Evolutionary conservation across 2,888 invertebrate species (phyloP), one percentile per base, ranked within the genome.

Genomic region (Acrocyrtus sp.): DNA sequence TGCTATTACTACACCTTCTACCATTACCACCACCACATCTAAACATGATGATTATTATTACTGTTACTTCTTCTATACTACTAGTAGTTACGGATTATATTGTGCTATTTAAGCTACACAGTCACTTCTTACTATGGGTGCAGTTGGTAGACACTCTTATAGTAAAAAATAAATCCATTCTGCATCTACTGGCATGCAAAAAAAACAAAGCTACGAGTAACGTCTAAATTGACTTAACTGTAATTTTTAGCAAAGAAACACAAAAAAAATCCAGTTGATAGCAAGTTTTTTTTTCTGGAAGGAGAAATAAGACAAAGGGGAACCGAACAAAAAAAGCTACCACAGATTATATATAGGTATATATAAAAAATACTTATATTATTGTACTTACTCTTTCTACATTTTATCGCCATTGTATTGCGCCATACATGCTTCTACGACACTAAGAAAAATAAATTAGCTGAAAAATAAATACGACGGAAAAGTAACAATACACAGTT

Each of bases 1-100:
- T 27, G 51, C 51, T 53, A 63, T 29, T 54, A 45, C 29, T 45
- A 53, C 53, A 51, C 5, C 54, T 41, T 29, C 47, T 60, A 60
- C 60, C n/a, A 21, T 6, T 6, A 43, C 10, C 34, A 60, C 58
- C n/a, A 39, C 27, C 17, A 47, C 27, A 22, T n/a, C 6, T 26
- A 26, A 22, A 48, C 22, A 21, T 58, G 27, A 58, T 45, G 22
- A 50, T 50, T 19, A 61, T 50, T 34, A 19, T 34, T 54, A 54
- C 34, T 15, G 34, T 34, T 54, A 54, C 27, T 19, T 24, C 47
- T 4, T 19, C 29, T 47, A 45, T 41, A 39, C 39, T 45, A 45
- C 8, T 45, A 6, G 5, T 45, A 45, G 34, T 12, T 34, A 34
- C 5, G 34, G 12, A 34, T 34, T 34, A 34, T 8, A 12, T 34